phyloP scores from a whole-genome alignment of 2,113 vertebrate genomes.

The Syngnathoides biaculeatus region DNA sequence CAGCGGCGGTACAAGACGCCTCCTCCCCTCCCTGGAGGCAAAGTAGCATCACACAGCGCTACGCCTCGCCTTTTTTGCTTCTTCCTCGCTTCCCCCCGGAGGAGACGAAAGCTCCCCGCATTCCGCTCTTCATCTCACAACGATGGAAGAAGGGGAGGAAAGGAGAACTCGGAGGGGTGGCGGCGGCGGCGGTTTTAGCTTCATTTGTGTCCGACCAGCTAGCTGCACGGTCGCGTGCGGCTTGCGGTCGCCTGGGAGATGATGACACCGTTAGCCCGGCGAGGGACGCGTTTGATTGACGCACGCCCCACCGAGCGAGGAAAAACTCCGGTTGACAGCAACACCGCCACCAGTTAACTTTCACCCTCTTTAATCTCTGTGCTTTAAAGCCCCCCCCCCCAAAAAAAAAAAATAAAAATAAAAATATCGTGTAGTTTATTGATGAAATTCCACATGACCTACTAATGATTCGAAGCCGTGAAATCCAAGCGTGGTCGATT shows the following conservation, averaged over 20 bases:
- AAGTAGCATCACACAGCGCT: conserved; percentile 67
- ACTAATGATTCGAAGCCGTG: too few relatives aligned
- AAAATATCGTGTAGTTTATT: too few relatives aligned
- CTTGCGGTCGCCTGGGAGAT: conserved; percentile 55
- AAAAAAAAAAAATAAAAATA: conserved; percentile 25
- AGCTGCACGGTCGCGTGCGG: conserved; percentile 45
- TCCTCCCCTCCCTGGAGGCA: conserved; percentile 69
- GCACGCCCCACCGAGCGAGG: conserved; percentile 46
- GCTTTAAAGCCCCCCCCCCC: too few relatives aligned
- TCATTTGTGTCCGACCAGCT: conserved; percentile 67
- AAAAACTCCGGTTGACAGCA: conserved; percentile 57
- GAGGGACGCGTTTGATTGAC: conserved; percentile 55
- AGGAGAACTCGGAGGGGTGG: conserved; percentile 38
- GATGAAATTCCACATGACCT: neutral
- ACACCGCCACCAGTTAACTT: conserved; percentile 51
- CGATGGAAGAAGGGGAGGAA: conserved; percentile 58
- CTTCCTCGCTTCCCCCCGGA: conserved; percentile 62
- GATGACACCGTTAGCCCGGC: conserved; percentile 53
- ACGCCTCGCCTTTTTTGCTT: conserved; percentile 51
- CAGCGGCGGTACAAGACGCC: conserved; percentile 67
- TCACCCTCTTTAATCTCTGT: conserved; percentile 44
- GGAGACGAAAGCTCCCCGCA: conserved; percentile 70
- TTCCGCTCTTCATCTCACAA: conserved; percentile 67
- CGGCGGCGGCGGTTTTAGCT: conserved; percentile 1
- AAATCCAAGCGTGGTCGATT: too few relatives aligned